Conservation (phyloP, 2,888 invertebrate genomes). For the Nebria brevicollis region DNA sequence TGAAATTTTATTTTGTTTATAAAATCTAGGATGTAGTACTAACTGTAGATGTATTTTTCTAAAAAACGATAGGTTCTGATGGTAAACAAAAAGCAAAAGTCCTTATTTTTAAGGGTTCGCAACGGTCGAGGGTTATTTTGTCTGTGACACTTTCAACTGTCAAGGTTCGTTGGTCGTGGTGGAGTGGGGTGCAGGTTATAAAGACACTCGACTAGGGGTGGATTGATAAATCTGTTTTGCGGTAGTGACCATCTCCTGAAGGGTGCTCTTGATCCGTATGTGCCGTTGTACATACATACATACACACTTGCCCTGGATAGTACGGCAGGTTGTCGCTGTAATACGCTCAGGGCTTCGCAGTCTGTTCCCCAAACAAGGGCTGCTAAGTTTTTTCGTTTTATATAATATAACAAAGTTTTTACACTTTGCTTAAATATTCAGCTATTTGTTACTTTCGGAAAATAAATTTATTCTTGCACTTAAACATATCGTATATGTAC, state of each 20-base stretch:
- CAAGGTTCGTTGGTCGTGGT: constrained; percentile 50
- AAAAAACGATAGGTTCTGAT: too few species aligned
- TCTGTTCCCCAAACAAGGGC: constrained; percentile 24
- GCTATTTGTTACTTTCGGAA: neutral
- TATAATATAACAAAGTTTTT: constrained; percentile 25
- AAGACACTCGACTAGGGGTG: constrained; percentile 52
- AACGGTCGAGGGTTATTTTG: neutral
- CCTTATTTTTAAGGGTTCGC: neutral
- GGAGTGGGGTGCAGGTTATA: constrained; percentile 24
- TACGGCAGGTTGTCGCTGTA: constrained; percentile 55
- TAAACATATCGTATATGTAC: too few species aligned
- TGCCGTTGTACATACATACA: neutral
- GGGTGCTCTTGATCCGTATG: constrained; percentile 44
- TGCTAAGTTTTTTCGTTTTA: constrained; percentile 42
- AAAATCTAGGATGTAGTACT: too few species aligned
- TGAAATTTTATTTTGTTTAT: too few species aligned
- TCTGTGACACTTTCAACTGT: constrained; percentile 59
- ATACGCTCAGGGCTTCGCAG: constrained; percentile 43
- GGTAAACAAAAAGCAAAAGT: neutral
- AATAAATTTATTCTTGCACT: too few species aligned
- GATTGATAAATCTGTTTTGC: constrained; percentile 63
- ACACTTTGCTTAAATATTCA: constrained; percentile 30
- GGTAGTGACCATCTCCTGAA: constrained; percentile 59
- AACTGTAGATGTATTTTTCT: too few species aligned
- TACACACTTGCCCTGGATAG: constrained; percentile 4